Conservation (phyloP, 2,113 vertebrate species). For the Paedocypris sp. region DNA sequence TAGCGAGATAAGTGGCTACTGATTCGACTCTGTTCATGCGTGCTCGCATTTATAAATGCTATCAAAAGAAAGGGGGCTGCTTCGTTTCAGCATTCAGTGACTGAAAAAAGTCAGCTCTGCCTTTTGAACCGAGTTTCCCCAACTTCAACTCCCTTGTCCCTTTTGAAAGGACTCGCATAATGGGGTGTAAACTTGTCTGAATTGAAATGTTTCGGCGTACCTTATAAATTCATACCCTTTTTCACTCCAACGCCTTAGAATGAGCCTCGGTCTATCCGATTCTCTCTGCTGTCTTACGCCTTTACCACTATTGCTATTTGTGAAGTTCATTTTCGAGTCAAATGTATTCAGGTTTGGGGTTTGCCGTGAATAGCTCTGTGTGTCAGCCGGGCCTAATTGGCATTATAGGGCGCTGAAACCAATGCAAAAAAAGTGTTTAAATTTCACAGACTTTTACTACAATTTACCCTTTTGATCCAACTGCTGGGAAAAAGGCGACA, state of each 20-base stretch:
- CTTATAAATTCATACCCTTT: constrained; percentile 98
- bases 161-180: constrained; percentile 87
- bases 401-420: constrained; percentile 98
- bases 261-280: constrained; percentile 85
- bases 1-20: constrained; percentile 51
- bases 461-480: constrained; percentile 67
- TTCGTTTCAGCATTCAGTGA: constrained; percentile 74
- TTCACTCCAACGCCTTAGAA: constrained; percentile 80
- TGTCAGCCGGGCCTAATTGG: constrained; percentile 99
- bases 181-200: constrained; percentile 82
- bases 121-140: constrained; percentile 67
- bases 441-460: constrained; percentile 82
- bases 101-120: constrained; percentile 64
- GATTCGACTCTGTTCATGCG: constrained; percentile 60
- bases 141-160: constrained; percentile 77
- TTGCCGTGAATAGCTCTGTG: constrained; percentile 87
- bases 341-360: constrained; percentile 94
- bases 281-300: constrained; percentile 92
- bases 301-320: constrained; percentile 89
- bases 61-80: constrained; percentile 48
- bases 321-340: constrained; percentile 98
- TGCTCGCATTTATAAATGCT: constrained; percentile 51
- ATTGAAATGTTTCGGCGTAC: constrained; percentile 96
- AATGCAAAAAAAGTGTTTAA: constrained; percentile 91
- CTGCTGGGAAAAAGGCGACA: constrained; percentile 34